Conservation (phyloP, 2,888 invertebrate species). For the Papilio demoleus region DNA sequence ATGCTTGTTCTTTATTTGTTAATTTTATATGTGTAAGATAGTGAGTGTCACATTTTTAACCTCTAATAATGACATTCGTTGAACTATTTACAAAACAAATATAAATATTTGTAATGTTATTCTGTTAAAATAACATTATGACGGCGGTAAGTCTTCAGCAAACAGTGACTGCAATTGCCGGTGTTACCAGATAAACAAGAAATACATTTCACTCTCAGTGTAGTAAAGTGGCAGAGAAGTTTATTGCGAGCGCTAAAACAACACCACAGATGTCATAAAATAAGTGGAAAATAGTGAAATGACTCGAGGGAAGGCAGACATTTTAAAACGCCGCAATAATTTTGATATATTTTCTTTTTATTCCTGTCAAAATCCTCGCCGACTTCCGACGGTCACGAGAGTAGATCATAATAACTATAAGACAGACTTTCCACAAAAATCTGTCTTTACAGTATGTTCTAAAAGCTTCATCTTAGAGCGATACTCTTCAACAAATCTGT, state of each 20-base stretch:
- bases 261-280: neutral
- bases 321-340: neutral
- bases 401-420: too few species aligned
- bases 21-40: neutral
- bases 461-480: too few species aligned
- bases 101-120: constrained; percentile 15
- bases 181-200: neutral
- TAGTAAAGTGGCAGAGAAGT: neutral
- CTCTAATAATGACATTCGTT: constrained; percentile 10
- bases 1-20: neutral
- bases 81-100: neutral
- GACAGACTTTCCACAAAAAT: neutral
- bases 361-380: neutral
- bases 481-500: neutral
- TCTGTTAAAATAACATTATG: constrained; percentile 24
- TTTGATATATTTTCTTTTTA: neutral
- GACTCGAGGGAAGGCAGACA: neutral
- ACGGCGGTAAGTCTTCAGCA: constrained; percentile 7
- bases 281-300: neutral
- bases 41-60: constrained; percentile 21
- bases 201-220: constrained; percentile 1
- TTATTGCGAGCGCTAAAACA: neutral
- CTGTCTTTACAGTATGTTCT: neutral
- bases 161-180: constrained; percentile 6
- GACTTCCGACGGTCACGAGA: too few species aligned